Evolutionary conservation across 2,888 invertebrate genomes (phyloP).

Genomic region (Andrena bicolor): DNA sequence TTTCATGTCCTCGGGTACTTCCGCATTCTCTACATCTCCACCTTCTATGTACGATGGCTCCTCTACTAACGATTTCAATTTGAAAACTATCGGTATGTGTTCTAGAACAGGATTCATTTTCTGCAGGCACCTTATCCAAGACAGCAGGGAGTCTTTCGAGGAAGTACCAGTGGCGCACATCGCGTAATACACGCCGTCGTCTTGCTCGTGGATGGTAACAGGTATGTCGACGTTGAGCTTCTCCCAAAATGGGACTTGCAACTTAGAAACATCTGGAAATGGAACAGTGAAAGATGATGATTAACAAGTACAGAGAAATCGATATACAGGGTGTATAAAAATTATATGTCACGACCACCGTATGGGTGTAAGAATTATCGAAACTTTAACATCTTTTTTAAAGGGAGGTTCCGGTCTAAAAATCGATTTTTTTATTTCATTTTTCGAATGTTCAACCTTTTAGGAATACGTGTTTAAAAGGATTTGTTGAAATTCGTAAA

Average conservation of each 20-base stretch:
- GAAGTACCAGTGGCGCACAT: constrained; percentile 97
- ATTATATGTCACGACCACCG: too few relatives aligned
- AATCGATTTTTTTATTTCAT: too few relatives aligned
- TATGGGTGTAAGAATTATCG: too few relatives aligned
- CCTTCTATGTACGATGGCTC: constrained; percentile 6
- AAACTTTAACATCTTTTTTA: too few relatives aligned
- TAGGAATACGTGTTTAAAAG: too few relatives aligned
- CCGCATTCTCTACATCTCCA: not conserved
- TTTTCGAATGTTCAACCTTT: too few relatives aligned
- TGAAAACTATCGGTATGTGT: constrained; percentile 94
- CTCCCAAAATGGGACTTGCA: constrained; percentile 87
- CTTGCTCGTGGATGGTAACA: constrained; percentile 95
- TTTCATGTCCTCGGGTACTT: not conserved
- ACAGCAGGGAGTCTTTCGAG: constrained; percentile 95
- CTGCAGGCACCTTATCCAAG: constrained; percentile 95
- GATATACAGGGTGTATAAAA: too few relatives aligned
- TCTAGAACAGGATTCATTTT: constrained; percentile 90
- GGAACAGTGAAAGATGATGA: constrained; percentile 8
- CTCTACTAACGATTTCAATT: constrained; percentile 84
- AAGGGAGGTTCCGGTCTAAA: too few relatives aligned
- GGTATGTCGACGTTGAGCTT: constrained; percentile 85
- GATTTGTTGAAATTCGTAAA: too few relatives aligned
- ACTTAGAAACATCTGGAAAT: constrained; percentile 90
- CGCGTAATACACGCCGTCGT: constrained; percentile 95
- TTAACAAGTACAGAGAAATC: not conserved